These are phyloP conservation scores for Caenorhabditis japonica DNA, from an alignment of 2,888 invertebrate genomes.

Conservation along the genomic window DNA sequence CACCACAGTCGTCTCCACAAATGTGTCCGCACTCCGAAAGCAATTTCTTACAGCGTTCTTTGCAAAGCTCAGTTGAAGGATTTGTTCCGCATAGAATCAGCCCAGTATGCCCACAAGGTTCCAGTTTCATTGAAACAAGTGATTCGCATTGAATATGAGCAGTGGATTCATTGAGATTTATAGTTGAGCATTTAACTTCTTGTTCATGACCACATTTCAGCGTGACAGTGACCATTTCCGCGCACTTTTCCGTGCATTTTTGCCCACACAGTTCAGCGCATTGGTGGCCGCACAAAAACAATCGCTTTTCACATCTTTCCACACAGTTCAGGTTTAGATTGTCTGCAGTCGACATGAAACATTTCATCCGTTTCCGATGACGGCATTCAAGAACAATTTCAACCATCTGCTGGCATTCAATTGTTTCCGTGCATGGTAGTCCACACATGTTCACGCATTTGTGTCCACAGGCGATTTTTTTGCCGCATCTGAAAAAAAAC, in stretches of 20 bases:
- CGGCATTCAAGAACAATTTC: conserved; percentile 8
- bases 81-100: conserved; percentile 2
- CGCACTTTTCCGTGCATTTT: conserved; percentile 22
- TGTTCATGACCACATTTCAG: conserved; percentile 20
- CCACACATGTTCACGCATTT: conserved; percentile 84
- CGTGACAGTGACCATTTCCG: conserved; percentile 12
- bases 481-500: conserved; percentile 48
- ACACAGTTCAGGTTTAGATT: conserved; percentile 3
- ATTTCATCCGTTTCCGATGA: conserved; percentile 20
- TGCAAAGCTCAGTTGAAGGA: conserved; percentile 20
- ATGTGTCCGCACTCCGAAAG: conserved; percentile 35
- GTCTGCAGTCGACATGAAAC: neutral
- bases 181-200: conserved; percentile 12
- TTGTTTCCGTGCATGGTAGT: conserved; percentile 4
- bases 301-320: conserved; percentile 14
- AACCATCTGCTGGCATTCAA: conserved; percentile 6
- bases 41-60: conserved; percentile 1
- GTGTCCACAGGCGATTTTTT: conserved; percentile 81
- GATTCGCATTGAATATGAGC: conserved; percentile 16
- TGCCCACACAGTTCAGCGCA: conserved; percentile 26
- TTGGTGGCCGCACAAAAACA: conserved; percentile 30
- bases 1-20: conserved; percentile 31
- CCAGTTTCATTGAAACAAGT: neutral
- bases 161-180: neutral
- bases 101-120: conserved; percentile 26